Evolutionary conservation across 2,113 vertebrate species (phyloP), one percentile per base, ranked within the genome.

Genomic region (Typhlomys cinereus): DNA sequence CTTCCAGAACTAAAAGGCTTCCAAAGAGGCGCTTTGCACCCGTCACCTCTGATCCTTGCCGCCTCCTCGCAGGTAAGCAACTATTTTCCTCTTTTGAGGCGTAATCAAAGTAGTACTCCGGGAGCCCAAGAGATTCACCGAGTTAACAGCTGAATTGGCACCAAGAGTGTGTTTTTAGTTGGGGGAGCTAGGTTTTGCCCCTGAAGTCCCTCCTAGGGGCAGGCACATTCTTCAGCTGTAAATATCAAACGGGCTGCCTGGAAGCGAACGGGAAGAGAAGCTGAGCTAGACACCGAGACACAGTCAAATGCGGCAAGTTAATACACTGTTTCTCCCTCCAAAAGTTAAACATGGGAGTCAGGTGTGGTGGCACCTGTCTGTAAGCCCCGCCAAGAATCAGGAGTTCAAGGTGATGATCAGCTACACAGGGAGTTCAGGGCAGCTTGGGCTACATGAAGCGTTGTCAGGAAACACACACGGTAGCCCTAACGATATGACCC

Each of bases 31-130:
- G 12, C 17, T 12, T 67, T 86, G 15, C 61, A 57, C 31, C 48
- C 59, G 39, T 91, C 91, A 75, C 34, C 71, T 88, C 57, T 15
- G 73, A 52, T 89, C 88, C 88, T 82, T 48, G 88, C 85, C 74
- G 79, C 80, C 88, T 86, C 71, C 74, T 67, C 67, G 64, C 74
- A 52, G 79, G 83, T 80, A 54, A 91, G 78, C 54, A 6, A n/a
- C 8, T 31, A 21, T 39, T 46, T 41, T n/a, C 79, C 62, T 27
- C 11, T 59, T 46, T 9, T 2, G 48, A 85, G 18, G 36, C 34
- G 27, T 44, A 93, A 39, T 67, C 73, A 7, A 46, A 71, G 41
- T 2, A 44, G 46, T 20, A 1, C 41, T 62, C 52, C 1, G 18
- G 67, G 54, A 66, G 23, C 50, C 20, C 29, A 54, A 85, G 48